Conservation (phyloP, 2,888 invertebrate genomes). For the Cyrtodaria siliqua region DNA sequence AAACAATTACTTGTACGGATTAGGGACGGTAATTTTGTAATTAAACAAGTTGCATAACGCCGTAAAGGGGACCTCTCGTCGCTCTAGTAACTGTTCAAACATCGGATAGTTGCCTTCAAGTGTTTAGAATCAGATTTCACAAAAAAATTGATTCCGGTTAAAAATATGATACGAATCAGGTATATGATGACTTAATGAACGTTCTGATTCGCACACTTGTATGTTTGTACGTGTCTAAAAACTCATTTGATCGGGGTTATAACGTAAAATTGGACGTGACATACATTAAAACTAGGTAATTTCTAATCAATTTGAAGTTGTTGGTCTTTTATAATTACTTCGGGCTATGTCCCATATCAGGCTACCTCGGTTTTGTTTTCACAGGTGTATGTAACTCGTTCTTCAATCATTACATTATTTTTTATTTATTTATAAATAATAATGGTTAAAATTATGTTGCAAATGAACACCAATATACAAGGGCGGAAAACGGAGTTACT, state of each 20-base stretch:
- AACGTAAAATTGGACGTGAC: neutral
- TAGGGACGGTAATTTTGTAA: slow-evolving; percentile 37
- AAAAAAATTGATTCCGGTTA: neutral
- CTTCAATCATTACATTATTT: too few species aligned
- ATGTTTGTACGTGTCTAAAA: slow-evolving; percentile 29
- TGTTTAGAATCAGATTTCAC: slow-evolving; percentile 29
- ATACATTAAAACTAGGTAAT: neutral
- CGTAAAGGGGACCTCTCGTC: slow-evolving; percentile 4
- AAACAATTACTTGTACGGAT: slow-evolving; percentile 53
- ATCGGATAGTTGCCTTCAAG: slow-evolving; percentile 21
- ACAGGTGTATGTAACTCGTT: too few species aligned
- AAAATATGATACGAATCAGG: neutral
- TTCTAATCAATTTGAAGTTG: too few species aligned
- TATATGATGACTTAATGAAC: slow-evolving; percentile 13
- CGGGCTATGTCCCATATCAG: too few species aligned
- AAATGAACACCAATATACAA: too few species aligned
- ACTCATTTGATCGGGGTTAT: neutral
- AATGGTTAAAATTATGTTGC: too few species aligned
- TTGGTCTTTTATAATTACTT: too few species aligned
- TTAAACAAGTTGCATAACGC: slow-evolving; percentile 58
- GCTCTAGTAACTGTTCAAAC: slow-evolving; percentile 26
- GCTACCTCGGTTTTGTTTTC: too few species aligned
- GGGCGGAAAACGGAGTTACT: too few species aligned
- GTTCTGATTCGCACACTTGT: slow-evolving; percentile 31
- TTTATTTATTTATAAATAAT: too few species aligned